Evolutionary conservation across 2,888 invertebrate genomes (phyloP).

Genomic region (Limnephilus auricula): DNA sequence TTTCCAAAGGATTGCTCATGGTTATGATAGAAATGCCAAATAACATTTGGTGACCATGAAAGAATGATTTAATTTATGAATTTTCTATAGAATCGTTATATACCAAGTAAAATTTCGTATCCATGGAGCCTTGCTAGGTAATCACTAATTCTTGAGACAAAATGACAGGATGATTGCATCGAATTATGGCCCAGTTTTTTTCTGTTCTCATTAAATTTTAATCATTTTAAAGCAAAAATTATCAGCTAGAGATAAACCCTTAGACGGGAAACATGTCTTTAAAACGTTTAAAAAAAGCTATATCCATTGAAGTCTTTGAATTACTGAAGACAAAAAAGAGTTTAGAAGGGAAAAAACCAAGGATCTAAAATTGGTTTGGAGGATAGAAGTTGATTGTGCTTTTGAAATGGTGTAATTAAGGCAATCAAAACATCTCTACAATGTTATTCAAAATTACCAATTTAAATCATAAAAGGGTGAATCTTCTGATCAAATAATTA

Average conservation of each 20-base stretch:
- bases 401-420: background rate
- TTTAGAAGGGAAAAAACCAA: background rate
- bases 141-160: background rate
- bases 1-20: background rate
- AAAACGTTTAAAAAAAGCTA: background rate
- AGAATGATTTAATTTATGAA: background rate
- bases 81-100: background rate
- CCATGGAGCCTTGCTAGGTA: background rate
- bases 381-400: background rate
- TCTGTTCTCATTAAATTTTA: background rate
- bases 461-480: background rate
- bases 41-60: too few species aligned
- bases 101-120: background rate
- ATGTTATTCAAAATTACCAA: background rate
- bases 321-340: too few species aligned
- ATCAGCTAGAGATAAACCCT: background rate
- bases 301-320: background rate
- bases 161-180: background rate
- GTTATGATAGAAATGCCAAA: too few species aligned
- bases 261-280: background rate
- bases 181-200: background rate
- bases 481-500: background rate
- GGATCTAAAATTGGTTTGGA: background rate
- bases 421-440: background rate
- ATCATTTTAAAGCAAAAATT: background rate